Conservation (phyloP, 2,797 vertebrate species). For the Lepidocolaptes lacrymiger region DNA sequence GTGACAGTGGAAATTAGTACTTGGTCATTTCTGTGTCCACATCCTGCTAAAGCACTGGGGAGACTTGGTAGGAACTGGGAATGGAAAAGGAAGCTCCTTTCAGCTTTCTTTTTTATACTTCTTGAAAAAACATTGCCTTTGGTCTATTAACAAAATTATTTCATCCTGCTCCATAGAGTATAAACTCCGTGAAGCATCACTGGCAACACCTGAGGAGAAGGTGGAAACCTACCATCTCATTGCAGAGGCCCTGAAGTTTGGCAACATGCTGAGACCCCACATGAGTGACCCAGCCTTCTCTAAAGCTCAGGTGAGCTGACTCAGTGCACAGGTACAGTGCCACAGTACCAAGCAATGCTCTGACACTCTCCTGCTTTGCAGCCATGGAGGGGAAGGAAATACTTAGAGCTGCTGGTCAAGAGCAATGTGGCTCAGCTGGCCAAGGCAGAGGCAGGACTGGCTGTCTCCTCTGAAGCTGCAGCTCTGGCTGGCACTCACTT, state of each 20-base stretch:
- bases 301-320: slow-evolving; percentile 48
- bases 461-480: not conserved
- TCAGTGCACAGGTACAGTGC: not conserved
- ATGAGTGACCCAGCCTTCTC: slow-evolving; percentile 78
- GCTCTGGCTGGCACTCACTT: not conserved
- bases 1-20: not conserved
- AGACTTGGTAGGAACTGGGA: not conserved
- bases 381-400: not conserved
- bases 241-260: slow-evolving; percentile 88
- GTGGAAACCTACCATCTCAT: slow-evolving; percentile 82
- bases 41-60: not conserved
- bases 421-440: not conserved
- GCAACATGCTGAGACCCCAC: slow-evolving; percentile 77
- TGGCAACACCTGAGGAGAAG: slow-evolving; percentile 52
- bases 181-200: slow-evolving; percentile 70
- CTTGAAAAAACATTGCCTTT: not conserved
- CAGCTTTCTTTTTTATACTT: not conserved
- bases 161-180: slow-evolving; percentile 74
- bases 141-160: not conserved
- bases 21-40: not conserved
- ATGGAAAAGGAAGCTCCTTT: not conserved
- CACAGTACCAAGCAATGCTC: not conserved
- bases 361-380: not conserved
- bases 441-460: not conserved
- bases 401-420: not conserved